Base-by-base conservation (phyloP, 2,797 vertebrate species). In the Garrulus glandarius region DNA sequence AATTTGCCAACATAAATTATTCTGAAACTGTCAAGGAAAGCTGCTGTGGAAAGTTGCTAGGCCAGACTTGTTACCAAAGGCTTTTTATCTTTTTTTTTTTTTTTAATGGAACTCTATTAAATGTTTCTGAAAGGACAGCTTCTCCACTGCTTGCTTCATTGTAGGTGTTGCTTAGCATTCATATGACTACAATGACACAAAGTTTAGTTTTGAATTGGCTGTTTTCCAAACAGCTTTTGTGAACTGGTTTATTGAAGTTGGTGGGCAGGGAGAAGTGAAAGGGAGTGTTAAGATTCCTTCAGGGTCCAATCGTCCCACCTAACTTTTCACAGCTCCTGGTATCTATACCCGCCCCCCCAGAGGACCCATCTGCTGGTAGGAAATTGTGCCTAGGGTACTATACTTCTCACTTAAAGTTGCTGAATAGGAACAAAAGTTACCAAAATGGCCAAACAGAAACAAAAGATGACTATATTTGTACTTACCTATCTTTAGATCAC, bases 151-250 rank as follows among this genome's bases (percentile, higher is more conserved):
- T 94, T 92, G 79, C 52, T 90, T 65, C 69, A 88, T 22, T 20
- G 60, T 81, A 90, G 80, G 64, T 81, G 60, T 67, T 86, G 26
- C 49, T 80, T 77, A 94, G 67, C 87, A 94, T 87, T 93, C 67
- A 87, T 70, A 30, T n/a, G 91, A 95, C 89, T 93, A 93, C 30
- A 87, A 20, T 50, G 70, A 69, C 76, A 96, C 64, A 87, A 84
- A 92, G 21, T 41, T 76, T 83, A 65, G 72, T 75, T 82, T 90
- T 84, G 49, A 87, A 75, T 15, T 61, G 36, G n/a, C 55, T 94
- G 63, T 64, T 93, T 93, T 93, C 50, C 63, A 79, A 89, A 61
- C 52, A 92, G 52, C 36, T 88, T 79, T 69, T 89, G 44, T 84
- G 50, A 70, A 77, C 32, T 89, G 34, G 67, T 89, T 83, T 83